These are phyloP conservation scores for Cepaea nemoralis DNA, from an alignment of 1,140 invertebrate genomes.

Conservation along the genomic window DNA sequence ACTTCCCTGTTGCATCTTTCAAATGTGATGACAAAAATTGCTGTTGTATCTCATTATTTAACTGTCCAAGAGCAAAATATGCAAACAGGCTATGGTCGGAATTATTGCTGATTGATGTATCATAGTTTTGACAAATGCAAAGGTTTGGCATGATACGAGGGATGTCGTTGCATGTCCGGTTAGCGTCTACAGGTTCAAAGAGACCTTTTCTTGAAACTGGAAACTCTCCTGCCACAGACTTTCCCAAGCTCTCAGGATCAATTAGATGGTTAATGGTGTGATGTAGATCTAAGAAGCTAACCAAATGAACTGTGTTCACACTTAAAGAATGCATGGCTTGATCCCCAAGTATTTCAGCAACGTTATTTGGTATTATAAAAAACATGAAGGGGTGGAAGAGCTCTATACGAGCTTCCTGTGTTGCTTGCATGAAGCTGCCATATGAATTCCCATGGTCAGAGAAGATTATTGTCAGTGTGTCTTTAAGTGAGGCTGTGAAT, in stretches of 20 bases:
- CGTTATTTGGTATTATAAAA: slow-evolving; percentile 54
- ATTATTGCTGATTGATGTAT: slow-evolving; percentile 48
- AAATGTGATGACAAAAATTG: slow-evolving; percentile 52
- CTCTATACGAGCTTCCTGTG: slow-evolving; percentile 61
- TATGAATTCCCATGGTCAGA: slow-evolving; percentile 70
- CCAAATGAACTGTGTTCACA: slow-evolving; percentile 55
- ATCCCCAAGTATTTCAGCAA: slow-evolving; percentile 45
- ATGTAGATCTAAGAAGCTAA: slow-evolving; percentile 60
- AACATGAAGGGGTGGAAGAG: slow-evolving; percentile 67
- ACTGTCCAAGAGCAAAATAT: slow-evolving; percentile 60
- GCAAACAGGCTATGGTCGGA: slow-evolving; percentile 56
- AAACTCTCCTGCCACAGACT: slow-evolving; percentile 38
- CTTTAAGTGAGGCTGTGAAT: slow-evolving; percentile 41
- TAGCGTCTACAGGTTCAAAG: slow-evolving; percentile 49
- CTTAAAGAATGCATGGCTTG: slow-evolving; percentile 45
- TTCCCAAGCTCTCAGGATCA: neutral
- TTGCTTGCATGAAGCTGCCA: slow-evolving; percentile 59
- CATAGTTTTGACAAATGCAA: slow-evolving; percentile 68
- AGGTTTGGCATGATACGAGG: slow-evolving; percentile 62
- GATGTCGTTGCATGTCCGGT: slow-evolving; percentile 60
- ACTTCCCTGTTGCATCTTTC: neutral
- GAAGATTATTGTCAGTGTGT: slow-evolving; percentile 66
- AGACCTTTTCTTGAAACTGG: slow-evolving; percentile 53
- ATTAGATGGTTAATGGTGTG: slow-evolving; percentile 49
- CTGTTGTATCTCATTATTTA: slow-evolving; percentile 63